phyloP scores from a whole-genome alignment of 2,888 invertebrate species.

The Cinara cedri region DNA sequence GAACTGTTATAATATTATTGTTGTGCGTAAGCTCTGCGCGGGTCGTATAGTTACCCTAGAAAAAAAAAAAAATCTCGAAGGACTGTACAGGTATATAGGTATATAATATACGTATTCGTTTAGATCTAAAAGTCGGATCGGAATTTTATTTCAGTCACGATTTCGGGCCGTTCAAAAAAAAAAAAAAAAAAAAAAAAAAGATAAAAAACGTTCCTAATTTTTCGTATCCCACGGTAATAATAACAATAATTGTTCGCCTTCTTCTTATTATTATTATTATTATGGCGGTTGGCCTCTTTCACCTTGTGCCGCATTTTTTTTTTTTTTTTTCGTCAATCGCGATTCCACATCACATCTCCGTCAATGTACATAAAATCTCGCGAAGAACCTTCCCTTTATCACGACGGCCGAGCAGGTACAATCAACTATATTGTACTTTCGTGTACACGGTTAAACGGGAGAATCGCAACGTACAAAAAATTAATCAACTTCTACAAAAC shows the following conservation, averaged over 20 bases:
- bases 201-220: slow-evolving; percentile 13
- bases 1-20: slow-evolving; percentile 5
- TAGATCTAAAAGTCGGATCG: slow-evolving; percentile 49
- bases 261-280: too few relatives aligned
- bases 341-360: neutral
- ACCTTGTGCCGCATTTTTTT: slow-evolving; percentile 19
- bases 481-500: too few relatives aligned
- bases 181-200: too few relatives aligned
- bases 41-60: slow-evolving; percentile 12
- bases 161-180: slow-evolving; percentile 45
- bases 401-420: too few relatives aligned
- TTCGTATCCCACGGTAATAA: slow-evolving; percentile 49
- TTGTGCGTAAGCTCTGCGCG: slow-evolving; percentile 10
- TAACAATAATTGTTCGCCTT: slow-evolving; percentile 33
- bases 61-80: slow-evolving; percentile 29
- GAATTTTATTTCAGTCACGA: slow-evolving; percentile 54
- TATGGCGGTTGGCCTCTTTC: slow-evolving; percentile 9
- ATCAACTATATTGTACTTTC: too few relatives aligned
- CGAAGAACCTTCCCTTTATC: too few relatives aligned
- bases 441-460: too few relatives aligned
- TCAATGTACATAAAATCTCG: too few relatives aligned
- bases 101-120: slow-evolving; percentile 12
- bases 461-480: too few relatives aligned
- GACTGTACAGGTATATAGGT: too few relatives aligned
- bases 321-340: slow-evolving; percentile 13